Conservation (phyloP, 2,113 vertebrate species). For the Amazona guildingii region DNA sequence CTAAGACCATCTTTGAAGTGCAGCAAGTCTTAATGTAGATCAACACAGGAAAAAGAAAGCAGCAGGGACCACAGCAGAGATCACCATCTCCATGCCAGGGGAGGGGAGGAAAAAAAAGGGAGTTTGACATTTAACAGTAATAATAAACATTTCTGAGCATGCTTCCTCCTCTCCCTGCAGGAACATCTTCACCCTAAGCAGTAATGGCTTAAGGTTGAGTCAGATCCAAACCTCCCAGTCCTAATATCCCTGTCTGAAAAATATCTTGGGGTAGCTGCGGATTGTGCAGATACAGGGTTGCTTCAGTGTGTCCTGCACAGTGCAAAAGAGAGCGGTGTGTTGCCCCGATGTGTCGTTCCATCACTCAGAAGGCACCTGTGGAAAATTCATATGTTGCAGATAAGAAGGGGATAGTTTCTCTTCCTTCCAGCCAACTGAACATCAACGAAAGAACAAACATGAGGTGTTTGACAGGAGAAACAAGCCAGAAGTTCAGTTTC, state of each 20-base stretch:
- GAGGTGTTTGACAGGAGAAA: slow-evolving; percentile 37
- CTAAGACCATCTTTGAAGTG: not conserved
- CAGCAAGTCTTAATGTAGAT: not conserved
- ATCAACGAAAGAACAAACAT: not conserved
- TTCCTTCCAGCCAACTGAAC: not conserved
- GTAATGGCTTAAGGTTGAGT: not conserved
- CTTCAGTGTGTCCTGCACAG: not conserved
- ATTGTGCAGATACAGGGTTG: not conserved
- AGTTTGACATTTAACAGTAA: not conserved
- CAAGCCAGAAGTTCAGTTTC: slow-evolving; percentile 10
- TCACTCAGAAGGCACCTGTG: not conserved
- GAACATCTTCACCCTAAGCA: not conserved
- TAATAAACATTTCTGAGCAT: not conserved
- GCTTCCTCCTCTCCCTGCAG: not conserved
- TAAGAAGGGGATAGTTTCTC: not conserved
- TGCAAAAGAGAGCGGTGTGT: not conserved
- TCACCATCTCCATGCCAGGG: not conserved
- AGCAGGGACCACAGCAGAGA: not conserved
- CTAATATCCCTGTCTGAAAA: not conserved
- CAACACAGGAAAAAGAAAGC: slow-evolving; percentile 2
- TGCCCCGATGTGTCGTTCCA: not conserved
- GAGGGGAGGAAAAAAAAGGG: not conserved
- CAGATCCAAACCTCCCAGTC: not conserved
- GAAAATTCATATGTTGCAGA: not conserved
- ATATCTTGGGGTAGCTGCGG: not conserved